Evolutionary conservation across 2,797 vertebrate species (phyloP), one percentile per base, ranked within the genome.

Genomic region (Danio tinwini): DNA sequence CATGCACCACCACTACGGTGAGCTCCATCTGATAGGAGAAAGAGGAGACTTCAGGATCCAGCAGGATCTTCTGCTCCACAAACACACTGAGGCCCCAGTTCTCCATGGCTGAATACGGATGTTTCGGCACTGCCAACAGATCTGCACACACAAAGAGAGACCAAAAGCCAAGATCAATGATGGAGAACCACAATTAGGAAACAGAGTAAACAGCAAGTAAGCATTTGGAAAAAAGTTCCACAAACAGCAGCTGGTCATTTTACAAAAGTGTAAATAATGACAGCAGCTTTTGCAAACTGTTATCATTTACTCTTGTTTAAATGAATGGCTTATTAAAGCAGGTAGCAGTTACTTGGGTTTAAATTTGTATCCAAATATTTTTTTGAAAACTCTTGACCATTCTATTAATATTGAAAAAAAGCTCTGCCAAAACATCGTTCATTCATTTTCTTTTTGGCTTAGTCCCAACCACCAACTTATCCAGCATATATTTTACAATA

Each of bases 41-140:
- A 56, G 98, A 99, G 61, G 98, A 97, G 88, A 97, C 94, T 80
- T 95, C 96, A 5, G 96, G 95, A 88, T 99, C 97, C 92, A 99
- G 88, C 42, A 99, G 94, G 91, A 99, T 96, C 92, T 96, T 98
- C 92, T 99, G 97, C 87, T 99, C 98, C 93, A 98, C 97, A 64
- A 99, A 99, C 84, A 99, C 94, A 88, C 95, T 98, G 85, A 99
- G 94, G 59, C 98, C 98, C 98, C 98, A 99, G 94, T 99, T 99
- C 93, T 99, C 98, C 98, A 99, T 99, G 85, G 98, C 98, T 74
- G 98, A 95, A 78, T 99, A 99, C 0, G 98, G 98, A 86, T 98
- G 97, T 87, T 99, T 99, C 85, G 98, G 98, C 85, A 99, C 98
- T n/a, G 98, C 98, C 94, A 99, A 88, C 84, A 99, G 92, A 93